Conservation (phyloP, 2,797 vertebrate genomes). For the Lerista edwardsae region DNA sequence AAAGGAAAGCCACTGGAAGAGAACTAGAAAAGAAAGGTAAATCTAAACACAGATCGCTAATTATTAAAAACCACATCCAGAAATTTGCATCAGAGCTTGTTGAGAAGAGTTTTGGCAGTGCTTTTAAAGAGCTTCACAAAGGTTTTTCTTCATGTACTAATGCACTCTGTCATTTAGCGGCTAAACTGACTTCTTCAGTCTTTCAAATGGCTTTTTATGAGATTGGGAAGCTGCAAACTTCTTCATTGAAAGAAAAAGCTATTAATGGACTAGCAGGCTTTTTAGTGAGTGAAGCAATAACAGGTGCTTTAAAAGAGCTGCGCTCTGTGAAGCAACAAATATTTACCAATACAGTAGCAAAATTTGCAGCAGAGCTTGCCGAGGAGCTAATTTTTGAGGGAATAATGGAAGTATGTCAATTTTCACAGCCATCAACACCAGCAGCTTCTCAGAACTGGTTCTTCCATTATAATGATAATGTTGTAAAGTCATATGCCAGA, state of each 20-base stretch:
- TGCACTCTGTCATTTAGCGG: constrained; percentile 91
- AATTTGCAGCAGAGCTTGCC: constrained; percentile 92
- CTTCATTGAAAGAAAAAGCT: constrained; percentile 89
- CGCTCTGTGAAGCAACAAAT: constrained; percentile 92
- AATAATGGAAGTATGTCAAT: constrained; percentile 99
- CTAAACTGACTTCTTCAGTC: constrained; percentile 91
- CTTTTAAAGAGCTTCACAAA: constrained; percentile 94
- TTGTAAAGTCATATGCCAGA: constrained; percentile 91
- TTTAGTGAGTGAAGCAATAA: constrained; percentile 91
- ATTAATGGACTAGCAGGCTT: constrained; percentile 90
- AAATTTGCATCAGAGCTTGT: constrained; percentile 93
- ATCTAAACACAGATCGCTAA: constrained; percentile 84
- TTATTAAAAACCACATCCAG: constrained; percentile 92
- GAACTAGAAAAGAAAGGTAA: constrained; percentile 72
- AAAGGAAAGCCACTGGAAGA: constrained; percentile 43
- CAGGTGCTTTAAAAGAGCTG: constrained; percentile 91
- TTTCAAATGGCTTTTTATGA: constrained; percentile 98
- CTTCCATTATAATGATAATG: constrained; percentile 85
- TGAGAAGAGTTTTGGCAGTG: constrained; percentile 93
- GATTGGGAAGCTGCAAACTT: constrained; percentile 89
- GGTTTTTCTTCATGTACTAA: constrained; percentile 93
- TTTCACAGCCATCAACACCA: constrained; percentile 91
- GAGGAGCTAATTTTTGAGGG: constrained; percentile 98
- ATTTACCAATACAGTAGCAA: constrained; percentile 89
- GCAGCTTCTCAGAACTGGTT: constrained; percentile 76